Base-by-base conservation (phyloP, 2,888 invertebrate species). In the Eupithecia pulchellata region DNA sequence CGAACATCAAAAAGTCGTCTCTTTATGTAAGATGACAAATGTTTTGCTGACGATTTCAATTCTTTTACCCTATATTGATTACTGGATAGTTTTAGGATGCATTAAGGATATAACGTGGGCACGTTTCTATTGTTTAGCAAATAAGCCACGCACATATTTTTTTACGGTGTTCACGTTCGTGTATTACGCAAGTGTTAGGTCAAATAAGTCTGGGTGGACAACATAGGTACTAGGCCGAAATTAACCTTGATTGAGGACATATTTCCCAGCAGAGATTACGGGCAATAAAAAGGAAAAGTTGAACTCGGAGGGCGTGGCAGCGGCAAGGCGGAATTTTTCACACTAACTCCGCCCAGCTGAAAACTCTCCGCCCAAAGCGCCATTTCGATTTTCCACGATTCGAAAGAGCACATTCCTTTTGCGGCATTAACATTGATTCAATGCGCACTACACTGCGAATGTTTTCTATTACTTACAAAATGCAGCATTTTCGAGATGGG, bases 311-410 rank as follows among this genome's bases (percentile, higher is more conserved):
- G 93, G 93, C 93, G 93, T 93, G 92, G 91, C 87, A 58, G 60
- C 74, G 66, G 81, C 82, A 89, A 92, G 93, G 93, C 92, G 93
- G 87, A 81, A 90, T 92, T 93, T 93, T 93, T 93, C 89, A 87
- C 84, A 70, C 68, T 79, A 84, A 86, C 92, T 83, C 93, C 93
- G 92, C 93, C 93, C 93, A 91, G 83, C 74, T 77, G 88, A 91
- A 91, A 92, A 86, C 84, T 82, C 82, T 81, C 83, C 92, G 88
- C 92, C 91, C 90, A 83, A 78, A 77, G 89, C 61, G 89, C 91
- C 91, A 92, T 92, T 89, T 80, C 81, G 73, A 79, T 78, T 67
- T 52, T 67, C 66, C 64, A 64, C 47, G 57, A 75, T 77, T 80
- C 72, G 70, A 78, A 81, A 47, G 69, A 64, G 66, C 52, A 64